phyloP scores from a whole-genome alignment of 2,797 vertebrate genomes.

The Gila robusta region DNA sequence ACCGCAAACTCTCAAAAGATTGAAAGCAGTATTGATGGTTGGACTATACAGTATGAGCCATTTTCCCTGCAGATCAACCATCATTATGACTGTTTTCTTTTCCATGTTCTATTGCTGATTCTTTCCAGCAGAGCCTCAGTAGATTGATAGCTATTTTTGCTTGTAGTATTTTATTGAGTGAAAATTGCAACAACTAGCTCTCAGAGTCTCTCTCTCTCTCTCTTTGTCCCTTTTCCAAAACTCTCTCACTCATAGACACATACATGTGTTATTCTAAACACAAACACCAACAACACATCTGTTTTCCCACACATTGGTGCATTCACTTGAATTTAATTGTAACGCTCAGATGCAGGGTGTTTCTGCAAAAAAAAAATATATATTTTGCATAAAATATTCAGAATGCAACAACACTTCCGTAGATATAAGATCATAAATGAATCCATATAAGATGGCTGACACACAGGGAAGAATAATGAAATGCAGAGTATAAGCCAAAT shows the following conservation, averaged over 20 bases:
- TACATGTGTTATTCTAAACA: background rate
- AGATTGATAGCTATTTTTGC: conserved; percentile 16
- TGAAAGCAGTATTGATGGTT: background rate
- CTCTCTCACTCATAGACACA: background rate
- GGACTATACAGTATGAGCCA: conserved; percentile 12
- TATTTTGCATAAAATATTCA: conserved; percentile 55
- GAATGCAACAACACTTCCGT: conserved; percentile 40
- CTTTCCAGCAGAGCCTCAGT: conserved; percentile 23
- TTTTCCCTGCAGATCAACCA: conserved; percentile 5
- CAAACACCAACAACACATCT: conserved; percentile 11
- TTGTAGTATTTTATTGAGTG: conserved; percentile 25
- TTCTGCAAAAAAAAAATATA: conserved; percentile 9
- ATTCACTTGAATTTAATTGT: conserved; percentile 39
- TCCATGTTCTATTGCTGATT: background rate
- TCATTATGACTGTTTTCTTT: conserved; percentile 22
- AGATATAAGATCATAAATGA: conserved; percentile 36
- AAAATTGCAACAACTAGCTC: background rate
- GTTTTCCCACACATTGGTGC: conserved; percentile 17
- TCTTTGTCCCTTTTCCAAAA: background rate
- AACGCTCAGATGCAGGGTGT: conserved; percentile 28
- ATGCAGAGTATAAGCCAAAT: conserved; percentile 25
- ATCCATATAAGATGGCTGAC: conserved; percentile 36
- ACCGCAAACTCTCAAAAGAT: conserved; percentile 18
- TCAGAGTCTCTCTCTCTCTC: background rate
- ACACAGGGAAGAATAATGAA: conserved; percentile 13